Evolutionary conservation across 2,888 invertebrate species (phyloP).

Genomic region (Metallyticus violacea): DNA sequence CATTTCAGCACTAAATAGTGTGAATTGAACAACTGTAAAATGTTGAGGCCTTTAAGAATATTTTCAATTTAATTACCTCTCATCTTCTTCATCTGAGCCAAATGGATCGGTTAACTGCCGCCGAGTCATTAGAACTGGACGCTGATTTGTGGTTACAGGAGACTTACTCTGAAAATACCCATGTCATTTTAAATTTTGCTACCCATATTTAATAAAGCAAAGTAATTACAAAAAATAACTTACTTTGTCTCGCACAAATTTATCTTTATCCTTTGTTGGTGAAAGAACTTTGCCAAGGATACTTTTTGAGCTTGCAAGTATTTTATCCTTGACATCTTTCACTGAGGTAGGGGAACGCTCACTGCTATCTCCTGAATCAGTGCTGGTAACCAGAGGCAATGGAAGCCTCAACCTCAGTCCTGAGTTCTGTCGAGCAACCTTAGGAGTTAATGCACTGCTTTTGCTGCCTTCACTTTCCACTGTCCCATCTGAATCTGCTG

Average conservation of each 20-base stretch:
- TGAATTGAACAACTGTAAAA: neutral
- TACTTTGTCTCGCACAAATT: conserved; percentile 50
- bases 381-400: conserved; percentile 23
- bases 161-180: conserved; percentile 45
- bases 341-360: conserved; percentile 54
- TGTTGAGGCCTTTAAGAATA: neutral
- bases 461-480: conserved; percentile 23
- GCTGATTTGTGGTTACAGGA: conserved; percentile 44
- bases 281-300: conserved; percentile 74
- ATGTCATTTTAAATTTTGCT: neutral
- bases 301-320: conserved; percentile 66
- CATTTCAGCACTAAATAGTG: neutral
- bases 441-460: conserved; percentile 12
- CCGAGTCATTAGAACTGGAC: conserved; percentile 70
- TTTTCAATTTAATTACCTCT: conserved; percentile 44
- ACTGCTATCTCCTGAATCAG: conserved; percentile 46
- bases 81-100: conserved; percentile 81
- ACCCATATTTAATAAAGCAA: neutral
- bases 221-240: conserved; percentile 5
- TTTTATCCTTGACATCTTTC: conserved; percentile 69
- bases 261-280: conserved; percentile 71
- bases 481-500: conserved; percentile 26
- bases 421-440: conserved; percentile 24
- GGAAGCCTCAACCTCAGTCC: conserved; percentile 35
- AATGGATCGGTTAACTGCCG: conserved; percentile 85